Percentiles rank a stretch among this genome's conserved stretches.
These are phyloP conservation scores for Leptonema lineaticorne DNA, from an alignment of 1,140 invertebrate genomes.

Conservation along the genomic window DNA sequence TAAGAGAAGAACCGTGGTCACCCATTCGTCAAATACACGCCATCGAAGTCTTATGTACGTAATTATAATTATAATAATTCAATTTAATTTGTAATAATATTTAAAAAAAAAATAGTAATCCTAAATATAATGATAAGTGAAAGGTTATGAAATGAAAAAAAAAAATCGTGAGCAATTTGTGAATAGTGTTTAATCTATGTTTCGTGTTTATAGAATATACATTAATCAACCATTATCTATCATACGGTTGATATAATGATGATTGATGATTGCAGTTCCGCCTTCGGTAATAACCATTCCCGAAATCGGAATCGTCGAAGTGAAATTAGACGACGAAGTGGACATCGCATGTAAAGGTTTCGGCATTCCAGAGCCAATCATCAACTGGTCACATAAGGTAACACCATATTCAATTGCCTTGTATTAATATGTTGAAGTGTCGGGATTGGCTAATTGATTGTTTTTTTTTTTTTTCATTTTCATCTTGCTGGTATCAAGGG, in stretches of 20 bases:
- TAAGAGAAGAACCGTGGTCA: constrained; percentile 53
- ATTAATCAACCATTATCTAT: background rate
- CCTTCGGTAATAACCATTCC: constrained; percentile 68
- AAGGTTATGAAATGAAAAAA: too few species aligned
- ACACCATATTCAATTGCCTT: constrained; percentile 37
- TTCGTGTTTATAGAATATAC: constrained; percentile 9
- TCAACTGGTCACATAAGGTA: constrained; percentile 71
- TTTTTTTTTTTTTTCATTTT: background rate
- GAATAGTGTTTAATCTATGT: too few species aligned
- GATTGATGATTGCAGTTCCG: constrained; percentile 55
- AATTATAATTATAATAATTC: constrained; percentile 7
- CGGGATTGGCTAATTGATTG: background rate
- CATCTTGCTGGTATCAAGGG: constrained; percentile 50
- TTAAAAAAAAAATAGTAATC: background rate
- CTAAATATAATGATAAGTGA: too few species aligned
- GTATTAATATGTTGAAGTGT: background rate
- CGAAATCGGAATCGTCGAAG: constrained; percentile 66
- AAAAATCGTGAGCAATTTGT: too few species aligned
- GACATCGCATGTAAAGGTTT: constrained; percentile 66
- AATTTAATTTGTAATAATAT: background rate
- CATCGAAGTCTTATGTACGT: constrained; percentile 76
- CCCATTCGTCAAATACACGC: constrained; percentile 68
- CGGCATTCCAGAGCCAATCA: constrained; percentile 67
- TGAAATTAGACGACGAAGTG: constrained; percentile 68
- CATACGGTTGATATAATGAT: background rate